Percentiles rank a stretch among this genome's conserved stretches.
Conservation (phyloP, 1,140 invertebrate species). For the Wiebesia pumilae region DNA sequence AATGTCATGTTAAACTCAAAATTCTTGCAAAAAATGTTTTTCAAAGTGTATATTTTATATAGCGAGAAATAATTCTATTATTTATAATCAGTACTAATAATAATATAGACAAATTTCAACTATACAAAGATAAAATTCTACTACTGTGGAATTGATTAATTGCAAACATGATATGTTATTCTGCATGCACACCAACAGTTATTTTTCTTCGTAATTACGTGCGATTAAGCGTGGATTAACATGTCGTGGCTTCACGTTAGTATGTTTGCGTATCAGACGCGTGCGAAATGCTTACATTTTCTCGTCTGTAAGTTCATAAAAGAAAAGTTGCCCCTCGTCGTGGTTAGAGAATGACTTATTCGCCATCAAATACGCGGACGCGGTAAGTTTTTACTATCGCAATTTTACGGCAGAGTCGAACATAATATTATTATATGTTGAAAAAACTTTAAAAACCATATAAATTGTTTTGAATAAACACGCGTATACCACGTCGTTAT, state of each 20-base stretch:
- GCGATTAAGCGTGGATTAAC: slow-evolving; percentile 49
- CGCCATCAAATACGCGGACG: not conserved
- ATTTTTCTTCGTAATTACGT: slow-evolving; percentile 49
- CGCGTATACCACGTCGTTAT: not conserved
- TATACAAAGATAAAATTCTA: slow-evolving; percentile 20
- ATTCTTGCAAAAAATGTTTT: no score
- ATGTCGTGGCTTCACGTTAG: slow-evolving; percentile 30
- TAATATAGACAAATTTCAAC: not conserved
- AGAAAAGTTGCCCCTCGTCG: slow-evolving; percentile 16
- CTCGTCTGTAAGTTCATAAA: slow-evolving; percentile 6
- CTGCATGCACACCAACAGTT: slow-evolving; percentile 6
- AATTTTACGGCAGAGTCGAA: slow-evolving; percentile 21
- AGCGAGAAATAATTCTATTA: no score
- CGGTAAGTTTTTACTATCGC: not conserved
- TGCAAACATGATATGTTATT: slow-evolving; percentile 36
- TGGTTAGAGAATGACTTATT: not conserved
- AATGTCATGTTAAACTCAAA: no score
- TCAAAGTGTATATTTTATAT: no score
- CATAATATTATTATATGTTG: slow-evolving; percentile 18
- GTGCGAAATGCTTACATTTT: not conserved
- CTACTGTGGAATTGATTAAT: slow-evolving; percentile 44
- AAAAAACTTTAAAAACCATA: slow-evolving; percentile 3
- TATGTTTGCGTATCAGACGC: slow-evolving; percentile 43
- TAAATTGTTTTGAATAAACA: slow-evolving; percentile 17
- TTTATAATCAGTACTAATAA: not conserved